These are phyloP conservation scores for Macaria notata DNA, from an alignment of 2,888 invertebrate species.

Conservation along the genomic window DNA sequence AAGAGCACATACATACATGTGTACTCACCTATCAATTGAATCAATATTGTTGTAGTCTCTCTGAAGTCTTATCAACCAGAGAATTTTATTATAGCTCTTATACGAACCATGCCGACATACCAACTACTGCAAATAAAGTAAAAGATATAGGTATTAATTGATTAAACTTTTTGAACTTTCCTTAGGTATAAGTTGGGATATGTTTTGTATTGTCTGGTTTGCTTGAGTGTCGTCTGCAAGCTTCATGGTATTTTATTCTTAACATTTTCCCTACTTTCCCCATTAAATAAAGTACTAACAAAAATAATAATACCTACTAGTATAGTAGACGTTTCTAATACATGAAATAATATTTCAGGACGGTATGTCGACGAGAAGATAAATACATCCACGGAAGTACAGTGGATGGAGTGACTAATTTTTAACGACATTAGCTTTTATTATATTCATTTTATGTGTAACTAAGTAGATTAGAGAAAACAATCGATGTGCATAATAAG, in stretches of 20 bases:
- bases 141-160: no score
- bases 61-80: no score
- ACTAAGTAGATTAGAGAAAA: background rate
- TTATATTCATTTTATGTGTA: slow-evolving; percentile 13
- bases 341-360: slow-evolving; percentile 61
- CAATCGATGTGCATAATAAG: slow-evolving; percentile 13
- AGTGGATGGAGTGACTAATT: slow-evolving; percentile 42
- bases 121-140: no score
- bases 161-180: background rate
- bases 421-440: slow-evolving; percentile 5
- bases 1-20: no score
- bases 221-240: slow-evolving; percentile 1
- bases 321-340: slow-evolving; percentile 14
- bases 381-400: slow-evolving; percentile 50
- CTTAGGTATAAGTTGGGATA: background rate
- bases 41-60: no score
- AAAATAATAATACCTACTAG: background rate
- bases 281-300: no score
- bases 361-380: slow-evolving; percentile 67
- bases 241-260: background rate
- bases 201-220: background rate
- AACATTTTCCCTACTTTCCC: no score
- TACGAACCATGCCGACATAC: no score
- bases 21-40: no score
- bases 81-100: no score